Evolutionary conservation across 2,797 vertebrate genomes (phyloP), one percentile per base, ranked within the genome.

Genomic region (Pipistrellus nathusii): DNA sequence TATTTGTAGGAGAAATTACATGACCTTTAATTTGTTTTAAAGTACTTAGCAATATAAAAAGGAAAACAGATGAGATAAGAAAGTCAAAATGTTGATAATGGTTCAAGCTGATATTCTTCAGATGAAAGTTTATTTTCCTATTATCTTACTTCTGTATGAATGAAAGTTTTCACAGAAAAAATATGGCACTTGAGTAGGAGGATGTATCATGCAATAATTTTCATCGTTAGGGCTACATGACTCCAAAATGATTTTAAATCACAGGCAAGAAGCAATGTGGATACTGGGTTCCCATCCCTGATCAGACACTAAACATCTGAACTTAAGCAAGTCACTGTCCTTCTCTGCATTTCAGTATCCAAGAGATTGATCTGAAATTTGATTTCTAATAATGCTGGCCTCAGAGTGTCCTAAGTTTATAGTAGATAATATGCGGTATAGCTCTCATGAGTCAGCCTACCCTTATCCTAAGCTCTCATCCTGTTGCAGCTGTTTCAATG

Each of bases 21-120:
- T 41, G 2, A 32, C 59, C n/a, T 93, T n/a, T 4, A 25, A 59
- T 59, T 77, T 46, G 3, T 82, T 92, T 89, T 85, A n/a, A 88
- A 93, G 81, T 91, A 76, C 44, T 80, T 84, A 93, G 38, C 27
- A 76, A 72, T 48, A 69, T 41, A 64, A 88, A 88, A 71, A 46
- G 23, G n/a, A 73, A 1, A 76, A 51, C 64, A 71, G 5, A 44
- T 90, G 23, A 94, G 92, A 75, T 44, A 10, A 77, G 72, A 69
- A 38, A 76, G 17, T 17, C 6, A 46, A 91, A 87, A 51, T 69
- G 8, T n/a, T 96, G 41, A 48, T 62, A 48, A 68, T 32, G 5
- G 12, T 69, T 88, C 21, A 69, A 68, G 25, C 3, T 59, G 32
- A 8, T 62, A 8, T 30, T 76, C 41, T 92, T 32, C 32, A 44